Conservation (phyloP, 2,888 invertebrate genomes). For the Cephonodes hylas region DNA sequence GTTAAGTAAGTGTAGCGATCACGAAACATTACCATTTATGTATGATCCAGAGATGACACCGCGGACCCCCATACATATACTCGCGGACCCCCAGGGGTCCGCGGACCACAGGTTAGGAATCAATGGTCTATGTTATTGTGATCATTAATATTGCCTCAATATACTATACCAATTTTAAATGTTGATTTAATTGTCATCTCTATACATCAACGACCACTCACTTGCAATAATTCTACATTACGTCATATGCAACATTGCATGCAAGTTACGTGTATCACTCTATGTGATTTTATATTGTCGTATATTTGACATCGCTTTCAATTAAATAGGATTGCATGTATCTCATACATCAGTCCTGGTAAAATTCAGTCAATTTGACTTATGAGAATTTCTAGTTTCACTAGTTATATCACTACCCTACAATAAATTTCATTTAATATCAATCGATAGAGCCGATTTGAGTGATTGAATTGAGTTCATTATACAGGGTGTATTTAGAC, state of each 20-base stretch:
- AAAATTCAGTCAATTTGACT: neutral
- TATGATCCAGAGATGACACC: too few species aligned
- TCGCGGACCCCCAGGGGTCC: too few species aligned
- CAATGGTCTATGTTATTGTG: too few species aligned
- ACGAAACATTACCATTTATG: too few species aligned
- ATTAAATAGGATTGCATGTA: neutral
- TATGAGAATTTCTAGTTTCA: neutral
- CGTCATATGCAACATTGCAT: neutral
- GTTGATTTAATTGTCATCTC: neutral
- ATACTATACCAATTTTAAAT: neutral
- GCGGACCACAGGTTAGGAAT: too few species aligned
- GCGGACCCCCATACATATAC: too few species aligned
- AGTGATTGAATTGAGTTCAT: neutral
- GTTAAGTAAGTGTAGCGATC: too few species aligned
- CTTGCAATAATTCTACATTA: neutral
- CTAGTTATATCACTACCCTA: neutral
- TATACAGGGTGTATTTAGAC: too few species aligned
- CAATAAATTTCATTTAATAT: neutral
- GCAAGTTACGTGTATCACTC: neutral
- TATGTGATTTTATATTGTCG: neutral
- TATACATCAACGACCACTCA: neutral
- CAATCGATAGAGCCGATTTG: neutral
- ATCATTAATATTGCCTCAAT: too few species aligned
- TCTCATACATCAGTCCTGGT: neutral
- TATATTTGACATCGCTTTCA: neutral